Conservation (phyloP, 1,140 invertebrate genomes). For the Drosophila tropicalis region DNA sequence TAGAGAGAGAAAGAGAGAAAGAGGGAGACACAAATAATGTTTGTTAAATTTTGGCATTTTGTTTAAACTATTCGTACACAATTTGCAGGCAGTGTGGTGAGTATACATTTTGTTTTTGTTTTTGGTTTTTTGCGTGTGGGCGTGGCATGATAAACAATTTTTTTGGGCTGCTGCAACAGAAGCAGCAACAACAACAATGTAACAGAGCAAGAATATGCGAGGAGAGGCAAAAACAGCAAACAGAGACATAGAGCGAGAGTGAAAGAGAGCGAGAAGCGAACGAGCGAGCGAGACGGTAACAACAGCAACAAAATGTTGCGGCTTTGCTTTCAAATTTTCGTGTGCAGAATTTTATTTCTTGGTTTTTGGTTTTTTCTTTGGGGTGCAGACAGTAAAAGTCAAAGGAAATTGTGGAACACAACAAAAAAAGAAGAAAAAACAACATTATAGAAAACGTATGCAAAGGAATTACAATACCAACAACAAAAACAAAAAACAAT, state of each 20-base stretch:
- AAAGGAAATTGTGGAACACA: constrained; percentile 72
- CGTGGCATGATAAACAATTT: constrained; percentile 56
- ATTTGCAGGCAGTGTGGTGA: constrained; percentile 67
- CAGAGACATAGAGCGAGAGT: background rate
- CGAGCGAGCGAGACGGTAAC: constrained; percentile 12
- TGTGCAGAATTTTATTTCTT: constrained; percentile 32
- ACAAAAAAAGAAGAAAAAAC: constrained; percentile 41
- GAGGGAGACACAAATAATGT: constrained; percentile 23
- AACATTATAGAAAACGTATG: constrained; percentile 27
- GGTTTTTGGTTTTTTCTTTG: constrained; percentile 24
- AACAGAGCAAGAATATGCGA: constrained; percentile 39
- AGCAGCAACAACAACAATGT: constrained; percentile 51
- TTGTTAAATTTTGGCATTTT: constrained; percentile 56
- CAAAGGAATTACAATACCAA: constrained; percentile 14
- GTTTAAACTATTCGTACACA: constrained; percentile 58
- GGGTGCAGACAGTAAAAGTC: constrained; percentile 64
- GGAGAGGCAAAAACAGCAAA: constrained; percentile 39
- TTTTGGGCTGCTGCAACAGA: constrained; percentile 37
- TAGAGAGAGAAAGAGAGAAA: background rate
- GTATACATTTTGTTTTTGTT: constrained; percentile 22
- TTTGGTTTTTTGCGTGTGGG: constrained; percentile 9
- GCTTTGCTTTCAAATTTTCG: constrained; percentile 57
- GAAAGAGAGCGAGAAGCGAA: constrained; percentile 3
- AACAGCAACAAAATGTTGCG: constrained; percentile 60
- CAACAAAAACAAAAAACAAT: constrained; percentile 16